A percentile compares a stretch with the other conserved stretches of the same genome.
phyloP scores from a whole-genome alignment of 1,140 invertebrate genomes.

The Sipha flava region DNA sequence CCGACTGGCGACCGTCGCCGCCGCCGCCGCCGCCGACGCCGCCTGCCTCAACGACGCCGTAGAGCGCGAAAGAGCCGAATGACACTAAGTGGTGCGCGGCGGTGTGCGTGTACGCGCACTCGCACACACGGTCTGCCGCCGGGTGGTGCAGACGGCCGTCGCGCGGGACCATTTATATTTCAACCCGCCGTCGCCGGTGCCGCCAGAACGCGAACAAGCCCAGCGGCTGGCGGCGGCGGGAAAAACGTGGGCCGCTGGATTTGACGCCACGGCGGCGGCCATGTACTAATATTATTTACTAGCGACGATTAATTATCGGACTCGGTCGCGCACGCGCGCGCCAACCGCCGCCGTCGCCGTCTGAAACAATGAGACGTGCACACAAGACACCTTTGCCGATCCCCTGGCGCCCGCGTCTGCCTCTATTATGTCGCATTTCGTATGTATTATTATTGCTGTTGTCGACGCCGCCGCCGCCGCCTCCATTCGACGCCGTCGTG shows the following conservation, averaged over 20 bases:
- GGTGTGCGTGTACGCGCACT: not conserved
- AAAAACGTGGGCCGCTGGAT: conserved; percentile 13
- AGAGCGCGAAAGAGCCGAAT: too few species aligned
- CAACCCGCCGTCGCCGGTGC: not conserved
- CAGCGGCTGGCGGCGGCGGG: not conserved
- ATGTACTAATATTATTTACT: not conserved
- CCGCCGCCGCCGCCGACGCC: not conserved
- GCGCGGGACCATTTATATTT: conserved; percentile 9
- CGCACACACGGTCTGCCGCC: not conserved
- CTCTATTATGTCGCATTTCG: too few species aligned
- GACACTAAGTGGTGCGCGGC: too few species aligned
- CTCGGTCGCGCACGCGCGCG: not conserved
- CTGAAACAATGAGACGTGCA: not conserved
- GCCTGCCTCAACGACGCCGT: too few species aligned
- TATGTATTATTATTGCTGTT: too few species aligned
- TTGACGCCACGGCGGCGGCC: conserved; percentile 11
- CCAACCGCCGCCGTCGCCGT: not conserved
- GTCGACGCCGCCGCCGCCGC: not conserved
- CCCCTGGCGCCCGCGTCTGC: not conserved
- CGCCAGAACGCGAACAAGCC: not conserved
- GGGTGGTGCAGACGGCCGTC: conserved; percentile 6
- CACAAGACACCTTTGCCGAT: not conserved
- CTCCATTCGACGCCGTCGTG: not conserved
- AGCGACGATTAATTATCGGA: conserved; percentile 1
- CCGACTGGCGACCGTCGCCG: not conserved